Evolutionary conservation across 2,888 invertebrate species (phyloP).

Genomic region (Deilephila porcellus): DNA sequence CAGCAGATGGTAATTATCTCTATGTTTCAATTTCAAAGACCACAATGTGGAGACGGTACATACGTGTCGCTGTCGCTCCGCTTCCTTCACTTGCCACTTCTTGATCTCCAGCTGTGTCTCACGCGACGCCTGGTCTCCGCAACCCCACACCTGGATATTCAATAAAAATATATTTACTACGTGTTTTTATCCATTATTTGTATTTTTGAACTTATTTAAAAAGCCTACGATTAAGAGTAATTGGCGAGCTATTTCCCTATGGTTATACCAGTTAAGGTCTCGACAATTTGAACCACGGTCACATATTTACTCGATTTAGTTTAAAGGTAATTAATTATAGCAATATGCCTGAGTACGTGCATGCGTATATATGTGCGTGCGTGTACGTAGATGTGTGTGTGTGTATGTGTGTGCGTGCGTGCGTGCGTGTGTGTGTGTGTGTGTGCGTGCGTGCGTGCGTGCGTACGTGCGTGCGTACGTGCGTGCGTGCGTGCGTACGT

Average conservation of each 20-base stretch:
- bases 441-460: neutral
- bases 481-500: too few species aligned
- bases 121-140: slow-evolving; percentile 90
- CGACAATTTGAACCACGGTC: too few species aligned
- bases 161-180: neutral
- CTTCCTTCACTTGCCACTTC: slow-evolving; percentile 95
- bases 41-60: neutral
- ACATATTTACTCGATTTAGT: neutral
- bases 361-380: too few species aligned
- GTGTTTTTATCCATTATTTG: neutral
- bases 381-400: too few species aligned
- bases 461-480: too few species aligned
- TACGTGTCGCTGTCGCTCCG: slow-evolving; percentile 89
- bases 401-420: too few species aligned
- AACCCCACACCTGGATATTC: slow-evolving; percentile 91
- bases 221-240: too few species aligned
- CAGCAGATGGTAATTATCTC: too few species aligned
- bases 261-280: too few species aligned
- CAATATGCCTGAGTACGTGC: too few species aligned
- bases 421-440: too few species aligned
- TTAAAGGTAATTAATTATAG: neutral
- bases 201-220: neutral
- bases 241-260: too few species aligned
- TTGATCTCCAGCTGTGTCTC: slow-evolving; percentile 95
- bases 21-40: neutral